phyloP scores from a whole-genome alignment of 2,797 vertebrate genomes.

The Propithecus deckenii region DNA sequence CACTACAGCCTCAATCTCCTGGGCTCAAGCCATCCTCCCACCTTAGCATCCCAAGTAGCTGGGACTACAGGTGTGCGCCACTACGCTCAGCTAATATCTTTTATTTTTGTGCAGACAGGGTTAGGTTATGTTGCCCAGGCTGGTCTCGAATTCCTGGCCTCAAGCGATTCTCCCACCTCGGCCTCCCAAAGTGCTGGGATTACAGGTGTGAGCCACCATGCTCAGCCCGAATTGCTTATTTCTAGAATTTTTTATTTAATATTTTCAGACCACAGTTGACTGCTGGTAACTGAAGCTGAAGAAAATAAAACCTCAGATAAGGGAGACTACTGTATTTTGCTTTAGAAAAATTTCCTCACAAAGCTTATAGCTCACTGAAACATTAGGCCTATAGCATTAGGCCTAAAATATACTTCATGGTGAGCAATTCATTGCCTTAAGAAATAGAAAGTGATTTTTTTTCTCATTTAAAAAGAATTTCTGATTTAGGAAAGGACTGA shows the following conservation, averaged over 20 bases:
- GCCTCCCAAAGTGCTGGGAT: neutral
- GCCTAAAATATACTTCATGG: slow-evolving; percentile 7
- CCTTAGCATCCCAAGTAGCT: neutral
- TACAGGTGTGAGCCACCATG: neutral
- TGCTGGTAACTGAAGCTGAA: neutral
- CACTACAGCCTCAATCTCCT: neutral
- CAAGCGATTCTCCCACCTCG: neutral
- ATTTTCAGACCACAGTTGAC: neutral
- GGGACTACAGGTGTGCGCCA: neutral
- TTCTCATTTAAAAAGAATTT: neutral
- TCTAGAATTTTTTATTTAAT: neutral
- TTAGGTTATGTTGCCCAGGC: neutral
- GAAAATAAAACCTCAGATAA: neutral
- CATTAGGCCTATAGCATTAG: neutral
- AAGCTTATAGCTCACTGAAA: neutral
- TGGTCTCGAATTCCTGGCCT: neutral
- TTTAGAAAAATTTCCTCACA: neutral
- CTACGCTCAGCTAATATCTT: neutral
- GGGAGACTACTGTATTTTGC: neutral
- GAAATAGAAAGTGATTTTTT: slow-evolving; percentile 30
- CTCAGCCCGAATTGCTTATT: neutral
- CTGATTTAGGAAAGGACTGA: neutral
- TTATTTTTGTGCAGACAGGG: neutral
- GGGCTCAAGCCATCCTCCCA: neutral
- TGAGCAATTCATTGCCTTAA: slow-evolving; percentile 2